Base-by-base conservation (phyloP, 2,797 vertebrate genomes). In the Argya squamiceps region DNA sequence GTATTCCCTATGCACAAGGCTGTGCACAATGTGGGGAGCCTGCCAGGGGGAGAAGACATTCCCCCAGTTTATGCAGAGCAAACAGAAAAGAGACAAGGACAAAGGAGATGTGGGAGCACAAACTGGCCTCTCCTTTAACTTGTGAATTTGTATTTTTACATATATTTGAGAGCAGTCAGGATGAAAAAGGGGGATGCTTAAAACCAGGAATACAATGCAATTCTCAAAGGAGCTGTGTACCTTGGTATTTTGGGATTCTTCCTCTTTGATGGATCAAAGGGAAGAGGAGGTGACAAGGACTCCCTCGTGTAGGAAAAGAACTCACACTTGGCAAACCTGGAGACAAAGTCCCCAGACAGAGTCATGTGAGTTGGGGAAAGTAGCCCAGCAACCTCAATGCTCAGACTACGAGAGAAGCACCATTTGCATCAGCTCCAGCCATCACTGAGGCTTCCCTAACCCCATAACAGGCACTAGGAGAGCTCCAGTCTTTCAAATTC, bases 1-100 rank as follows among this genome's bases (percentile, higher is more conserved):
- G 15, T 15, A 39, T 3, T 24, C 4, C 12, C 34, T 50, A 13
- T 1, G 0, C 49, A 29, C 0, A 0, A 73, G 10, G 7, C 39
- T 15, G 10, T 12, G 23, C 34, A 30, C 55, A 63, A 32, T 4
- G 13, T 8, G 10, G 11, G 56, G 30, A 79, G 20, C 37, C 30
- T 22, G 37, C 39, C 32, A 0, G 1, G 15, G 11, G 29, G 7
- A 34, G 37, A 73, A 77, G 39, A 27, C 21, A 43, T 17, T 14
- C 10, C 29, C 26, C 3, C 39, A 26, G 4, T 32, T 59, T 20
- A 1, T 18, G 16, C 3, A 47, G 26, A 70, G 46, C 22, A 52
- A 71, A 77, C 37, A 41, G 14, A 15, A 50, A 65, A 59, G 32
- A 37, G 21, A 19, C 12, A 41, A 22, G 15, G 58, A 44, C 20